A percentile compares a stretch with the other conserved stretches of the same genome.
Conservation (phyloP, 2,888 invertebrate species). For the Eucera pruinosa region DNA sequence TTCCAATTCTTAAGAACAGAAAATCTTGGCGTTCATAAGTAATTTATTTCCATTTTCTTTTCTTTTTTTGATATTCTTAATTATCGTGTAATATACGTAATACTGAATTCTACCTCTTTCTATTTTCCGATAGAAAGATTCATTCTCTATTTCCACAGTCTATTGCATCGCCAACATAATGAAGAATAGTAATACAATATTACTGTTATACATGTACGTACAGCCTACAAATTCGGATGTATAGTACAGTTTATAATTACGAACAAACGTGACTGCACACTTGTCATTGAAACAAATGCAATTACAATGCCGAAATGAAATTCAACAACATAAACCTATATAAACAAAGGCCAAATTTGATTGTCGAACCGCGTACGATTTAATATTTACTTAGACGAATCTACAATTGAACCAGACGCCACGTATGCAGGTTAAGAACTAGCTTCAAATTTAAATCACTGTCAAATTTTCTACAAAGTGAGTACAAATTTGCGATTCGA, state of each 20-base stretch:
- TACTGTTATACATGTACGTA: not conserved
- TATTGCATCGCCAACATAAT: not conserved
- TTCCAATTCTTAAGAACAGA: no score
- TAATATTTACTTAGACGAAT: constrained; percentile 37
- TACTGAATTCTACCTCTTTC: not conserved
- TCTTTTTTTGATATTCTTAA: no score
- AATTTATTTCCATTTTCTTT: no score
- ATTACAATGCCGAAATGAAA: constrained; percentile 56
- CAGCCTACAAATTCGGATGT: constrained; percentile 5
- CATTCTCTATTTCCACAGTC: not conserved
- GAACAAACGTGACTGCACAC: constrained; percentile 43
- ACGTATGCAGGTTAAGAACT: constrained; percentile 13
- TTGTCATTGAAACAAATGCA: constrained; percentile 48
- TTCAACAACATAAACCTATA: constrained; percentile 50
- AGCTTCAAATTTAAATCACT: not conserved
- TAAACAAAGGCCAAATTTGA: constrained; percentile 54
- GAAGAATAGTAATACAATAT: not conserved
- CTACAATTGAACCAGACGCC: not conserved
- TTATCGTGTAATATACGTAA: not conserved
- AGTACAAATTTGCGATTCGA: no score
- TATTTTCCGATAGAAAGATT: not conserved
- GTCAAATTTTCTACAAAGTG: no score
- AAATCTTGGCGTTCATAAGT: no score
- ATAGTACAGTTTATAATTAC: constrained; percentile 8
- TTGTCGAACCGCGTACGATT: constrained; percentile 29